Percentiles rank a stretch among this genome's conserved stretches.
These are phyloP conservation scores for Volucella inanis DNA, from an alignment of 2,888 invertebrate species.

Conservation along the genomic window DNA sequence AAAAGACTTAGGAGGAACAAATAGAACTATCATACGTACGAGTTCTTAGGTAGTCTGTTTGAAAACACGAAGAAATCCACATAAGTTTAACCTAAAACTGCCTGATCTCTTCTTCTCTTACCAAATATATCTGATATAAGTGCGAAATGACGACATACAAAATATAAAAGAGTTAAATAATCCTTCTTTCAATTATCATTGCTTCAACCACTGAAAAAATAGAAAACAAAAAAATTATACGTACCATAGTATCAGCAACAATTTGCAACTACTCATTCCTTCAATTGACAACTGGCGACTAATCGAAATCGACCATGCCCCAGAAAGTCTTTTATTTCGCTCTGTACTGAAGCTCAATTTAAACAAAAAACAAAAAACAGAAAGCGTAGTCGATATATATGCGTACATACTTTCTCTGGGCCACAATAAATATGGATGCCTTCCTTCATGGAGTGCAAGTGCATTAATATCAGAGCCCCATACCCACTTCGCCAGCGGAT, in stretches of 20 bases:
- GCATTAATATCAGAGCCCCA: slow-evolving; percentile 40
- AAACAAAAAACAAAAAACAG: slow-evolving; percentile 2
- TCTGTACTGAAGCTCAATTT: background rate
- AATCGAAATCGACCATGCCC: slow-evolving; percentile 36
- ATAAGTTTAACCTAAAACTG: too few species aligned
- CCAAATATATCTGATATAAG: too few species aligned
- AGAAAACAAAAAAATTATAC: background rate
- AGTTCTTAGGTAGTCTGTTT: too few species aligned
- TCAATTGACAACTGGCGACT: slow-evolving; percentile 47
- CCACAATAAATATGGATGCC: slow-evolving; percentile 61
- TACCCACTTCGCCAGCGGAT: slow-evolving; percentile 29
- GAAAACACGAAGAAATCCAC: too few species aligned
- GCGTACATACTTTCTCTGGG: slow-evolving; percentile 27
- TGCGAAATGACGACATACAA: too few species aligned
- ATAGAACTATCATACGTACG: too few species aligned
- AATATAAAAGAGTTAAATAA: too few species aligned
- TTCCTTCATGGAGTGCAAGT: slow-evolving; percentile 50
- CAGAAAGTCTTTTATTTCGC: slow-evolving; percentile 47
- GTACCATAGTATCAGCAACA: slow-evolving; percentile 31
- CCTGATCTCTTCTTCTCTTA: too few species aligned
- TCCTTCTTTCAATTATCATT: background rate
- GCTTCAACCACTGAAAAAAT: slow-evolving; percentile 24
- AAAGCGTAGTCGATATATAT: background rate
- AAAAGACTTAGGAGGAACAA: too few species aligned
- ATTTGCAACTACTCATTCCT: slow-evolving; percentile 53